Base-by-base conservation (phyloP, 2,797 vertebrate genomes). In the Dipus sagitta region DNA sequence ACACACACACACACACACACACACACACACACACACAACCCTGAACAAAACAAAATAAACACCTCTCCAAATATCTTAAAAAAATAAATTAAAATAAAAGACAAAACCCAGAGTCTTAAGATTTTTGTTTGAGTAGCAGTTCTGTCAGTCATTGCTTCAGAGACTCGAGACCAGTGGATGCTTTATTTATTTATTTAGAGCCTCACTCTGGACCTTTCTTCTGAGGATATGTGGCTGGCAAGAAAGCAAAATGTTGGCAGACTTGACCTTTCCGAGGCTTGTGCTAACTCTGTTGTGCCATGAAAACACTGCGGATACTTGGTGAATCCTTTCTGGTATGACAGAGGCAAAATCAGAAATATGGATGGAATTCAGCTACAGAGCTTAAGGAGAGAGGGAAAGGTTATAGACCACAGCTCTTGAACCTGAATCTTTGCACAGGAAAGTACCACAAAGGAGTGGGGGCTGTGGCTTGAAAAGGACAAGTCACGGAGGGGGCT, bases 191-290 rank as follows among this genome's bases (percentile, higher is more conserved):
- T 38, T 38, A 38, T 88, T 68, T 88, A 74, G 70, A 79, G 1
- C 21, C 70, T 82, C 23, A 58, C 12, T 75, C n/a, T 86, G 47
- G 24, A 74, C n/a, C 12, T 70, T 90, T 8, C 15, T 76, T 47
- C 78, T 76, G 47, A 90, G 77, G 52, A 94, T 83, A 67, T 64
- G 65, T 82, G 76, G 52, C 64, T 88, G 23, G 23, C 30, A 17
- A 88, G 34, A 72, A 42, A 23, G 23, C 24, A 28, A 64, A 6
- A 42, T n/a, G 38, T 52, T 47, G 23, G 47, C 20, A 20, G 18
- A 12, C 20, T 3, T 20, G 10, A 74, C 77, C 72, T 91, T 75
- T n/a, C 68, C 47, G 17, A 70, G 17, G 52, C 4, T 34, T 71
- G 5, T 28, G 32, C 24, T 79, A 38, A 3, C 47, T 60, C 18